Conservation (phyloP, 2,113 vertebrate species). For the Danionella cerebrum region DNA sequence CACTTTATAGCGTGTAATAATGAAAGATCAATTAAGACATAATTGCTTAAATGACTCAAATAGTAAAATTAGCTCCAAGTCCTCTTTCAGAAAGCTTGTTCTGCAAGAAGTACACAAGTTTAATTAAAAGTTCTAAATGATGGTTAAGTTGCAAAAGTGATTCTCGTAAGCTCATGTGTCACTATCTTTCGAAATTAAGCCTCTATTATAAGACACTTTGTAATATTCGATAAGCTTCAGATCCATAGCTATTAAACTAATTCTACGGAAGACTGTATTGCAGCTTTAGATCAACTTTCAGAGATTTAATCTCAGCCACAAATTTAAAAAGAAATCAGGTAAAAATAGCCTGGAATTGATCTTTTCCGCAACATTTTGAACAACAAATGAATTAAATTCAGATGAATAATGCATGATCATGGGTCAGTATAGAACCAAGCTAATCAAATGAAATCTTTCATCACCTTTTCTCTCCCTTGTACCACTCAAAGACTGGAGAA, state of each 20-base stretch:
- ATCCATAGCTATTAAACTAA: slow-evolving; percentile 11
- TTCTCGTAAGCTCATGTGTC: neutral
- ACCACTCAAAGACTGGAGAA: slow-evolving; percentile 88
- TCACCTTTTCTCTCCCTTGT: slow-evolving; percentile 93
- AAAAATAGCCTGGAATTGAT: neutral
- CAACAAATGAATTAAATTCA: neutral
- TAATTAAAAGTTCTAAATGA: slow-evolving; percentile 8
- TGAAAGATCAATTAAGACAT: neutral
- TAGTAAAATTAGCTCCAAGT: neutral
- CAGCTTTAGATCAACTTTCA: neutral
- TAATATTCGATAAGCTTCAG: slow-evolving; percentile 5
- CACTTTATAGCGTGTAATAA: neutral
- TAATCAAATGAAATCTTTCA: slow-evolving; percentile 26
- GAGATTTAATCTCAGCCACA: neutral
- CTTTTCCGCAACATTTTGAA: neutral
- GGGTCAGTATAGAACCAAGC: neutral
- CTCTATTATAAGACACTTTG: slow-evolving; percentile 2
- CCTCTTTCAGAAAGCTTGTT: neutral
- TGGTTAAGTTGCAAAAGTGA: neutral
- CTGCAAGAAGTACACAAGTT: neutral
- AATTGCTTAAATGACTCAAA: neutral
- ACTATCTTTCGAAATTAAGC: slow-evolving; percentile 4
- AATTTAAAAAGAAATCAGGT: too few species aligned
- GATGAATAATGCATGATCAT: slow-evolving; percentile 14
- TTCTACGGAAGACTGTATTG: neutral